A percentile compares a stretch with the other conserved stretches of the same genome.
These are phyloP conservation scores for Artibeus lituratus DNA, from an alignment of 2,797 vertebrate genomes.

Conservation along the genomic window DNA sequence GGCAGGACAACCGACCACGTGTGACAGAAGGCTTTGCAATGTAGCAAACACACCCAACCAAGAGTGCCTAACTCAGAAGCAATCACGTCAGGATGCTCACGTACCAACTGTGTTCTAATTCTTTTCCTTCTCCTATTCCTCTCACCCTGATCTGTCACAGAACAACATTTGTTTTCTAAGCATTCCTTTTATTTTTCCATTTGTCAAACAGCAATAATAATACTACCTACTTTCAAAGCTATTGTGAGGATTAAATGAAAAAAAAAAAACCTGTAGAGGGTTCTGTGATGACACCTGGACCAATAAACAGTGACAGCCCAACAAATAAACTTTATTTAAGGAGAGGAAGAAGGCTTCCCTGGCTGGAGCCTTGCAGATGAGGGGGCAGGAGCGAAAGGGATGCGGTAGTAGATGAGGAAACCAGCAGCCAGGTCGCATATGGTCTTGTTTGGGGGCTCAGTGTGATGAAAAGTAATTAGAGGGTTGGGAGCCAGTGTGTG, in stretches of 20 bases:
- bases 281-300: neutral
- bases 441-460: neutral
- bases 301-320: neutral
- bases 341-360: neutral
- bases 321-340: neutral
- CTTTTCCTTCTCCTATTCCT: neutral
- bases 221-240: neutral
- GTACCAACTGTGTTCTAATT: neutral
- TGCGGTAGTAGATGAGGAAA: accelerated
- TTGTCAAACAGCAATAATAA: neutral
- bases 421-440: accelerated
- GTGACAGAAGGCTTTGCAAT: neutral
- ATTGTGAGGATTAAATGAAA: neutral
- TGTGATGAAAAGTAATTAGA: neutral
- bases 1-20: neutral
- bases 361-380: neutral
- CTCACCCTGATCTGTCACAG: neutral
- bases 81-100: neutral
- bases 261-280: neutral
- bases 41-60: neutral
- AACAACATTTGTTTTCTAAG: neutral
- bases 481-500: neutral
- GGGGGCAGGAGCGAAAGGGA: neutral
- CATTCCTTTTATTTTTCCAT: neutral
- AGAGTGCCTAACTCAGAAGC: neutral